These are phyloP conservation scores for Colaptes auratus DNA, from an alignment of 2,113 vertebrate genomes.

Conservation along the genomic window DNA sequence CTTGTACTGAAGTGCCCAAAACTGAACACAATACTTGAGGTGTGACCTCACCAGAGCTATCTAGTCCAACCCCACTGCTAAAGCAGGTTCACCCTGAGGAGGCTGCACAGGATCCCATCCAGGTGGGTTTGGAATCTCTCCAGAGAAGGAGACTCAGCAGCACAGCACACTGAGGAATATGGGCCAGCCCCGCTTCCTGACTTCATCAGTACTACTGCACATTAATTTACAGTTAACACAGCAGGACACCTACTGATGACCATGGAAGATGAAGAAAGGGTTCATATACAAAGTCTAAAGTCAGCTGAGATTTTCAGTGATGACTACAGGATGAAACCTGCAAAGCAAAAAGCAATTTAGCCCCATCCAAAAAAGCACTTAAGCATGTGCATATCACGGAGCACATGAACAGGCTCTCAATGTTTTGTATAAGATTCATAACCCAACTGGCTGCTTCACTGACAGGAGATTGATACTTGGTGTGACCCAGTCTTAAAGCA, in stretches of 20 bases:
- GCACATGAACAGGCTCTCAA: neutral
- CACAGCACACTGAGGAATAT: fast-evolving
- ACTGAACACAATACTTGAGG: too few relatives aligned
- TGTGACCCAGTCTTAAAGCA: neutral
- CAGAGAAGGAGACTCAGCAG: neutral
- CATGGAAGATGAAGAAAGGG: neutral
- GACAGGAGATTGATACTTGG: neutral
- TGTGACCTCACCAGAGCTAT: too few relatives aligned
- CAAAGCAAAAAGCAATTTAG: neutral
- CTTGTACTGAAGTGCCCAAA: too few relatives aligned
- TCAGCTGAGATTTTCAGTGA: neutral
- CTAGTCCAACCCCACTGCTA: too few relatives aligned
- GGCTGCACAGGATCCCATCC: too few relatives aligned
- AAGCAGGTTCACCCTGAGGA: too few relatives aligned
- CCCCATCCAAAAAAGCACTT: neutral
- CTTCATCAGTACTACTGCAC: neutral
- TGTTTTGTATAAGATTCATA: neutral
- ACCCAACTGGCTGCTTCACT: neutral
- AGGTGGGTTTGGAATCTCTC: too few relatives aligned
- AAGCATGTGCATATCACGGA: neutral
- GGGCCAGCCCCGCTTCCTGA: neutral
- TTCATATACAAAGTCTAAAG: neutral
- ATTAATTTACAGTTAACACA: neutral
- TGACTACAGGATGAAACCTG: neutral
- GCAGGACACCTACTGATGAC: neutral